Evolutionary conservation across 2,113 vertebrate species (phyloP).

Genomic region (Myotis brandtii): DNA sequence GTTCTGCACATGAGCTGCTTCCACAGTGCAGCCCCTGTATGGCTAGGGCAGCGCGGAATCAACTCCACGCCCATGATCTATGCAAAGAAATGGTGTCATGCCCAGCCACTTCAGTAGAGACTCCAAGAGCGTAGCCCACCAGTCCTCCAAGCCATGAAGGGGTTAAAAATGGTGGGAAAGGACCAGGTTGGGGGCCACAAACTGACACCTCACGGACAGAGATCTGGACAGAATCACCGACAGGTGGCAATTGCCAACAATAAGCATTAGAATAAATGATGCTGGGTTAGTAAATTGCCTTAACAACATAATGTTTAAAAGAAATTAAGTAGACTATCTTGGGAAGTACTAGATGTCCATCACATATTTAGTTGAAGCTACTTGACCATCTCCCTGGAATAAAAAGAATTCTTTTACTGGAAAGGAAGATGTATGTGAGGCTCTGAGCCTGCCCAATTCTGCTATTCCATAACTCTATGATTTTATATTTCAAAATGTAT

Average conservation of each 20-base stretch:
- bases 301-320: background rate
- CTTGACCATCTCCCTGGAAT: background rate
- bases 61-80: slow-evolving; percentile 97
- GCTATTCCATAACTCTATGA: background rate
- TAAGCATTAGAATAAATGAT: slow-evolving; percentile 75
- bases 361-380: background rate
- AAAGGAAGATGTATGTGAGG: background rate
- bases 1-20: slow-evolving; percentile 80
- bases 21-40: slow-evolving; percentile 93
- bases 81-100: slow-evolving; percentile 91
- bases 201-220: slow-evolving; percentile 94
- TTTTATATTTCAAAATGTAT: background rate
- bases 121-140: slow-evolving; percentile 94
- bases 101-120: slow-evolving; percentile 94
- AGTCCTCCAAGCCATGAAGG: slow-evolving; percentile 93
- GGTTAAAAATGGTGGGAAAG: slow-evolving; percentile 96
- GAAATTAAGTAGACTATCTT: background rate
- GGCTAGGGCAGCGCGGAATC: slow-evolving; percentile 92
- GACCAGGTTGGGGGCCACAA: slow-evolving; percentile 94
- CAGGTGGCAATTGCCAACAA: slow-evolving; percentile 86
- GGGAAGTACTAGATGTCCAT: background rate
- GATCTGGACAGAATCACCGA: slow-evolving; percentile 95
- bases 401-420: background rate
- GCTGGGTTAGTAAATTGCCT: slow-evolving; percentile 77
- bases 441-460: background rate